Evolutionary conservation across 2,888 invertebrate species (phyloP), one percentile per base, ranked within the genome.

Genomic region (Hirtodrosophila cameraria): DNA sequence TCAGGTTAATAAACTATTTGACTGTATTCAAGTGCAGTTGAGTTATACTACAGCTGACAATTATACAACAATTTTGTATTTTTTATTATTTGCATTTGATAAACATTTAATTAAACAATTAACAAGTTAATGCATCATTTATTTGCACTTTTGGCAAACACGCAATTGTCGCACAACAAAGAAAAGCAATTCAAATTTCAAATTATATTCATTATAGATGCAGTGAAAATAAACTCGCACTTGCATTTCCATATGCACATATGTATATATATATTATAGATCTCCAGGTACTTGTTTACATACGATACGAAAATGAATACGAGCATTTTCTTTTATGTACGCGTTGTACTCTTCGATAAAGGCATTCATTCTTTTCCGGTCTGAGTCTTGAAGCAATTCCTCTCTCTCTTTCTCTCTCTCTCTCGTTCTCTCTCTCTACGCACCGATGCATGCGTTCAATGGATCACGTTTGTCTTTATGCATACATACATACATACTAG

Each of bases 391-490:
- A 11, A 28, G 41, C 9, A 30, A n/a, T n/a, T n/a, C n/a, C n/a
- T n/a, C n/a, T n/a, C n/a, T n/a, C n/a, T n/a, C n/a, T n/a, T n/a
- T n/a, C n/a, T n/a, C n/a, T n/a, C n/a, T n/a, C n/a, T n/a, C n/a
- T n/a, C n/a, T n/a, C n/a, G n/a, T n/a, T n/a, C n/a, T 16, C 30
- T 31, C 25, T 49, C 16, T 49, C 39, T 28, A 45, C 45, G 66
- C 66, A 45, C 27, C 66, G 18, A 0, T 41, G 36, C 52, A 50
- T 52, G 39, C 41, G 36, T 43, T 83, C 46, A 55, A 63, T 80
- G 60, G 58, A 65, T 54, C 69, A 52, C 81, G 58, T 72, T 68
- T 83, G 68, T 63, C 46, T 48, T 36, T 15, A 42, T 23, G 36
- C n/a, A n/a, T n/a, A n/a, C n/a, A n/a, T n/a, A n/a, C n/a, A n/a